Conservation (phyloP, 2,888 invertebrate genomes). For the Cerceris rybyensis region DNA sequence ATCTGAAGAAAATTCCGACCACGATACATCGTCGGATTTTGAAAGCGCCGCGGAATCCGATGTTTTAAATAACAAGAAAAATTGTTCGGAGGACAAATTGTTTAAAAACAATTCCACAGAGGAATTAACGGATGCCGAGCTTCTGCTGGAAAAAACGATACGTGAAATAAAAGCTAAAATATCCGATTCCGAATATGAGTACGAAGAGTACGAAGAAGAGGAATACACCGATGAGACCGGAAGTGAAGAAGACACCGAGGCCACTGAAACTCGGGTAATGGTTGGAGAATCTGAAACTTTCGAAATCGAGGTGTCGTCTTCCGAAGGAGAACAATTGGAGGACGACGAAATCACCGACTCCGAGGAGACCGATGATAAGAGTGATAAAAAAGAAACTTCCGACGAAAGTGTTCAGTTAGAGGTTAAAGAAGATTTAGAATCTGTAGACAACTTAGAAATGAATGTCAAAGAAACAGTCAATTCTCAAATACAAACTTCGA, state of each 20-base stretch:
- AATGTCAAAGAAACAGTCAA: no score
- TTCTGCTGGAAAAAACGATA: constrained; percentile 76
- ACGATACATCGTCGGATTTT: constrained; percentile 37
- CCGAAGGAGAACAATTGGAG: constrained; percentile 36
- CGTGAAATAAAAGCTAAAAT: constrained; percentile 77
- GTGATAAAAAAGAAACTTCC: constrained; percentile 33
- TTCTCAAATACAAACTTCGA: no score
- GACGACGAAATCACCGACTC: constrained; percentile 14
- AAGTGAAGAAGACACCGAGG: constrained; percentile 45
- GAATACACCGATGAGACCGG: constrained; percentile 36
- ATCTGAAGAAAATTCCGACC: constrained; percentile 33
- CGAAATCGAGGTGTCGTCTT: constrained; percentile 27
- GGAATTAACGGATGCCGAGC: constrained; percentile 75
- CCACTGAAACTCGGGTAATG: constrained; percentile 36
- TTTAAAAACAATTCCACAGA: constrained; percentile 73
- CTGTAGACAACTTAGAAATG: no score
- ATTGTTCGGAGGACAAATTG: constrained; percentile 42
- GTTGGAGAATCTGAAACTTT: constrained; percentile 12
- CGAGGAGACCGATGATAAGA: constrained; percentile 4
- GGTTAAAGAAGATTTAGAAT: no score
- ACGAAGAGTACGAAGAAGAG: constrained; percentile 46
- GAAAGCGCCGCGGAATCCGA: constrained; percentile 56
- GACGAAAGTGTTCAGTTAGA: constrained; percentile 21
- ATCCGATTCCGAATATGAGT: constrained; percentile 75
- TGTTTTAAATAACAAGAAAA: constrained; percentile 36